These are phyloP conservation scores for Pollimyrus isidori DNA, from an alignment of 2,113 vertebrate genomes.

Conservation along the genomic window DNA sequence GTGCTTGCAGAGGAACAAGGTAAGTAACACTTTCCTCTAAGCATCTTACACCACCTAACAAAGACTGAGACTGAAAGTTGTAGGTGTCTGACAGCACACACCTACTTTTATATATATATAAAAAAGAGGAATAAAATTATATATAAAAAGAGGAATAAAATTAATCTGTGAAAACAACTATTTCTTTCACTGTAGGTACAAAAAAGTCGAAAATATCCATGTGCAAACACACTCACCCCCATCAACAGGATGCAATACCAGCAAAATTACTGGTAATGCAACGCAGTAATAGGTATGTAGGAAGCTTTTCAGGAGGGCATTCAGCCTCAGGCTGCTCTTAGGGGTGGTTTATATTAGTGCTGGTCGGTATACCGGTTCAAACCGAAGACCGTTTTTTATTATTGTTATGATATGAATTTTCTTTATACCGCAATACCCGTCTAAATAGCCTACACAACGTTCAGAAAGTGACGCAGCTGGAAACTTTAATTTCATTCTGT, in stretches of 20 bases:
- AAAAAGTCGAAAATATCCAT: neutral
- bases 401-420: no score
- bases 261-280: neutral
- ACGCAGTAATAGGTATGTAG: neutral
- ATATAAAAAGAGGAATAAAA: neutral
- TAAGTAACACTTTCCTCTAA: neutral
- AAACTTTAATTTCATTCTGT: no score
- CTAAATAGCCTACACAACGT: no score
- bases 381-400: no score
- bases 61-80: neutral
- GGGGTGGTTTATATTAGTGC: neutral
- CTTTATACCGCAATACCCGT: no score
- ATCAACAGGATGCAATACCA: neutral
- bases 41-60: neutral
- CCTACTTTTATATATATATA: no score
- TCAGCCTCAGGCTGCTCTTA: neutral
- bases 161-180: neutral
- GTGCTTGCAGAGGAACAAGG: neutral
- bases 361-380: no score
- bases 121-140: neutral
- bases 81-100: neutral
- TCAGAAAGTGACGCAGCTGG: no score
- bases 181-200: neutral
- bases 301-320: neutral
- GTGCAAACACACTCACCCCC: neutral